Evolutionary conservation across 2,113 vertebrate genomes (phyloP).

Genomic region (Triplophysa tibetana): DNA sequence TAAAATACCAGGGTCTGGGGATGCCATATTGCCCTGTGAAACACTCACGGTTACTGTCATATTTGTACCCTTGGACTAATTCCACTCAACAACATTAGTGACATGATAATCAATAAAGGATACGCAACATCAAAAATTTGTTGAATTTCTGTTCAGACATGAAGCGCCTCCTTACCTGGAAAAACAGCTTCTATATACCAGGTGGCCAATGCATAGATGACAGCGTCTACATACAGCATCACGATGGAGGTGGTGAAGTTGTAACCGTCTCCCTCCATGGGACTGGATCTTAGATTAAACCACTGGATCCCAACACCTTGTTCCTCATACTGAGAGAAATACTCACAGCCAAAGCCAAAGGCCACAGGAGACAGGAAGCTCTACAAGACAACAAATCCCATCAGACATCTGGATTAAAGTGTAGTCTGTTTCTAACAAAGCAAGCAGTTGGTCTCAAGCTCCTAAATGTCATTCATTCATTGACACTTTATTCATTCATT

Average conservation of each 20-base stretch:
- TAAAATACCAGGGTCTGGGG: constrained; percentile 87
- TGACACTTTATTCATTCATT: too few species aligned
- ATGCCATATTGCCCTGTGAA: constrained; percentile 84
- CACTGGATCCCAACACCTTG: constrained; percentile 88
- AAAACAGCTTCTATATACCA: constrained; percentile 90
- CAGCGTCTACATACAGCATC: constrained; percentile 83
- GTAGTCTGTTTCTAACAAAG: too few species aligned
- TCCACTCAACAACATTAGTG: background rate
- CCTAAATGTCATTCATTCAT: too few species aligned
- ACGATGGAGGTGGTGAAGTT: constrained; percentile 75
- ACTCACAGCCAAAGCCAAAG: constrained; percentile 91
- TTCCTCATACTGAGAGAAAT: constrained; percentile 88
- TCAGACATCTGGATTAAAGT: background rate
- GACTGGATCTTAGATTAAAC: constrained; percentile 78
- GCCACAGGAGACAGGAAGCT: constrained; percentile 90
- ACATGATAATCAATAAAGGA: too few species aligned
- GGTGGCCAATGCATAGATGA: constrained; percentile 77
- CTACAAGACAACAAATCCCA: constrained; percentile 58
- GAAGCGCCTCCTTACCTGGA: constrained; percentile 74
- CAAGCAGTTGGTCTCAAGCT: too few species aligned
- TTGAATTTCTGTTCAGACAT: background rate
- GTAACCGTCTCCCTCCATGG: constrained; percentile 79
- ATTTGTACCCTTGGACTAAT: background rate
- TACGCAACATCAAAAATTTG: too few species aligned
- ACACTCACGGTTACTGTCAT: background rate